Evolutionary conservation across 2,797 vertebrate species (phyloP).

Genomic region (Crocodylus rhombifer): DNA sequence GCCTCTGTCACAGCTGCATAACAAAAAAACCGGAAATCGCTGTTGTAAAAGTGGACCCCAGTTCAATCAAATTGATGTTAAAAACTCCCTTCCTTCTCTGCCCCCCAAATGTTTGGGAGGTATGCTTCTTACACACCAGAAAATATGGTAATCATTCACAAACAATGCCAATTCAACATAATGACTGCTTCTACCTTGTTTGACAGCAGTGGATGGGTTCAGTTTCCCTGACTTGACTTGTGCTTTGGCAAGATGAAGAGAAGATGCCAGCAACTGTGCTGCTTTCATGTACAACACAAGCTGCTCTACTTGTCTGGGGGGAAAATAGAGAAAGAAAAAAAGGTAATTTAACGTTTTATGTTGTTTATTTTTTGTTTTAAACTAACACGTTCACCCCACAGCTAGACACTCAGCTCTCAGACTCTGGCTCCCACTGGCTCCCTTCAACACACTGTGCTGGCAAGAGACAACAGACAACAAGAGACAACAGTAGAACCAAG

Average conservation of each 20-base stretch:
- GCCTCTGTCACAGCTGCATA: too few relatives aligned
- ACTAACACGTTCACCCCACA: not conserved
- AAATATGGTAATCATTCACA: not conserved
- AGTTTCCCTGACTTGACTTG: slow-evolving; percentile 96
- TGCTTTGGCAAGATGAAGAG: slow-evolving; percentile 95
- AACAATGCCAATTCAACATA: not conserved
- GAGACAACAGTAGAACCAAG: slow-evolving; percentile 20
- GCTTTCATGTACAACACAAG: slow-evolving; percentile 97
- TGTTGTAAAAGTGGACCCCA: too few relatives aligned
- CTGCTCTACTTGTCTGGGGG: slow-evolving; percentile 93
- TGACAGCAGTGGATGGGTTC: slow-evolving; percentile 94
- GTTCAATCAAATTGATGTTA: too few relatives aligned
- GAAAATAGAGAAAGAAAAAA: not conserved
- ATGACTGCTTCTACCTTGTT: slow-evolving; percentile 86
- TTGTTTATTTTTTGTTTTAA: not conserved
- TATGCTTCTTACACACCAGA: not conserved
- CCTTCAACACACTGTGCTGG: not conserved
- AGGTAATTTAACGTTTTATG: not conserved
- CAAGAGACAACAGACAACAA: not conserved
- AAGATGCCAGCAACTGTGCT: slow-evolving; percentile 93
- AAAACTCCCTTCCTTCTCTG: too few relatives aligned
- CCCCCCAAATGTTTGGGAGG: too few relatives aligned
- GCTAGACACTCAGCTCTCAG: not conserved
- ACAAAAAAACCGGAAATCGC: too few relatives aligned
- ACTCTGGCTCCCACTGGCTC: not conserved